Evolutionary conservation across 2,113 vertebrate species (phyloP), one percentile per base, ranked within the genome.

Genomic region (Aviceda subcristata): DNA sequence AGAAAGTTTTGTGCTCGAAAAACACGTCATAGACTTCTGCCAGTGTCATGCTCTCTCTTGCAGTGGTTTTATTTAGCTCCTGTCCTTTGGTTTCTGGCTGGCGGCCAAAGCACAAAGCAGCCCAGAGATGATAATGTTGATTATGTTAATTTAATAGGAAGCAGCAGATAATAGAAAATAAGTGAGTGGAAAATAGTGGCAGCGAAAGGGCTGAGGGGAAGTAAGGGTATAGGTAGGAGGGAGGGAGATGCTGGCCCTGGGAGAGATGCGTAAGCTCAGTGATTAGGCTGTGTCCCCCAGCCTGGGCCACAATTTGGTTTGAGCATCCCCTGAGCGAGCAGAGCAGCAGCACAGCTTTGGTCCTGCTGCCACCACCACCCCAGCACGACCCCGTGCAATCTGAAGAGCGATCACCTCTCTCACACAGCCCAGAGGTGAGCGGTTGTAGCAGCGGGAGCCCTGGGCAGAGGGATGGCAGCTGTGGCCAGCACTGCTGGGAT

Each of bases 81-180:
- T 11, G 11, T 92, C 57, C 45, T 62, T 64, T 86, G 8, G 16
- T n/a, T 82, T 59, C 57, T 92, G 95, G 77, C 91, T 43, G 66
- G 38, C 0, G 0, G 74, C 92, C 94, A 95, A 87, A 32, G 62
- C 62, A 50, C 3, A 0, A 41, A 91, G 50, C 73, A 92, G 84
- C 48, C 38, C 71, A 87, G 86, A 69, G 45, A 94, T 82, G 6
- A 73, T 86, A 41, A 83, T 59, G 71, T 51, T 79, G 62, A 86
- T 85, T 85, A 66, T 50, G 32, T 67, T 90, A 87, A 97, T 92
- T 95, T 79, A 95, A 82, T 92, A 92, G 57, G 84, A 95, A 96
- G 81, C 62, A 88, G 80, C 15, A 72, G 74, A 82, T 94, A 6
- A 87, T 5, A 89, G 83, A 85, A 89, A 91, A 92, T 38, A 79